Evolutionary conservation across 2,888 invertebrate genomes (phyloP).

Genomic region (Leucania comma): DNA sequence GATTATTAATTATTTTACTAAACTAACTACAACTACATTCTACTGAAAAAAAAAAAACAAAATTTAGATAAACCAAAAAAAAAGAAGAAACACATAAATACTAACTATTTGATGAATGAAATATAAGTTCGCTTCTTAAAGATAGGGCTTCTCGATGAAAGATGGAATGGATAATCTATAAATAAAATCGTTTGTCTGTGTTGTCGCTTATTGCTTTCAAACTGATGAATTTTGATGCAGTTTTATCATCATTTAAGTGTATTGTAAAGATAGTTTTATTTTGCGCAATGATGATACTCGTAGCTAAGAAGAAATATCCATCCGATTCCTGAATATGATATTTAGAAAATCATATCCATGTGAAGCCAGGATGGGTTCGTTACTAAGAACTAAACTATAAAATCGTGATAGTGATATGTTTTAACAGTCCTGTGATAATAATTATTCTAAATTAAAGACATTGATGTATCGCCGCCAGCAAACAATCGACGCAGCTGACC

Average conservation of each 20-base stretch:
- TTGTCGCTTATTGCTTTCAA: not conserved
- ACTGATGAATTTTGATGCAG: not conserved
- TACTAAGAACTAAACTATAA: not conserved
- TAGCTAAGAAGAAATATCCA: not conserved
- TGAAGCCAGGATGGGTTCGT: not conserved
- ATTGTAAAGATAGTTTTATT: not conserved
- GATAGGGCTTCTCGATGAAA: not conserved
- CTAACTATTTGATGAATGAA: constrained; percentile 35
- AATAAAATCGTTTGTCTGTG: not conserved
- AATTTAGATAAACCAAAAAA: not conserved
- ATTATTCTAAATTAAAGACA: constrained; percentile 10
- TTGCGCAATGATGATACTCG: not conserved
- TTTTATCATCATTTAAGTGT: not conserved
- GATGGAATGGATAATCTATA: not conserved
- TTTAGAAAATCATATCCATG: not conserved
- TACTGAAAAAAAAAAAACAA: not conserved
- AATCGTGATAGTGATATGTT: not conserved
- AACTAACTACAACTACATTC: constrained; percentile 23
- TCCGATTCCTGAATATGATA: not conserved
- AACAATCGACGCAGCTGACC: constrained; percentile 42
- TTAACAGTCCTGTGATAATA: not conserved
- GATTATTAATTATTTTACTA: not conserved
- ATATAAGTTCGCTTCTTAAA: not conserved
- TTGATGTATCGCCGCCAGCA: constrained; percentile 3
- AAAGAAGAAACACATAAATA: constrained; percentile 7